These are phyloP conservation scores for Addax nasomaculatus DNA, from an alignment of 2,113 vertebrate species.

Conservation along the genomic window DNA sequence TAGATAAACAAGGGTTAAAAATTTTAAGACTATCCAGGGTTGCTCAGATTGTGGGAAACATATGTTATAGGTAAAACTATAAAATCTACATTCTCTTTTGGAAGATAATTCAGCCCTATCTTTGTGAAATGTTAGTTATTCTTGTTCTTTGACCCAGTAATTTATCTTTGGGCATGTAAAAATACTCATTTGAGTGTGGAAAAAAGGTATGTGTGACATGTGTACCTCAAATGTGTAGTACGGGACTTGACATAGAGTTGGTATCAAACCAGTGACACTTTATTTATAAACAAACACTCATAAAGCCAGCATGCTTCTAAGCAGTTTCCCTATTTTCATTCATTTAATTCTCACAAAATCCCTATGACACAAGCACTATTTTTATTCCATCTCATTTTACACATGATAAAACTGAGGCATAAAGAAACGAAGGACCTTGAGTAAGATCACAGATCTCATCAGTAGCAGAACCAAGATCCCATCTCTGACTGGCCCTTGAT, in stretches of 20 bases:
- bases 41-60: not conserved
- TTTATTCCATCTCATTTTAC: not conserved
- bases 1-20: not conserved
- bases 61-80: not conserved
- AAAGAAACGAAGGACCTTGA: not conserved
- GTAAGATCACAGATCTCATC: not conserved
- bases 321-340: not conserved
- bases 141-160: not conserved
- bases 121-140: not conserved
- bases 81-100: not conserved
- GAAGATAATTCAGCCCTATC: not conserved
- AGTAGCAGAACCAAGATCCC: not conserved
- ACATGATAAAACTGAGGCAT: not conserved
- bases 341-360: not conserved
- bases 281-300: too few species aligned
- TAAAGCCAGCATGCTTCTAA: not conserved
- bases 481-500: not conserved
- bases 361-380: not conserved
- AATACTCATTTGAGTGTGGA: not conserved
- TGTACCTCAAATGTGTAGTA: not conserved
- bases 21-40: not conserved
- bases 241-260: not conserved
- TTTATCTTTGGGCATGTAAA: not conserved
- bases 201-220: not conserved
- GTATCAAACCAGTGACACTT: not conserved